Percentiles rank a stretch among this genome's conserved stretches.
Evolutionary conservation across 2,113 vertebrate genomes (phyloP).

Genomic region (Tragelaphus scriptus): DNA sequence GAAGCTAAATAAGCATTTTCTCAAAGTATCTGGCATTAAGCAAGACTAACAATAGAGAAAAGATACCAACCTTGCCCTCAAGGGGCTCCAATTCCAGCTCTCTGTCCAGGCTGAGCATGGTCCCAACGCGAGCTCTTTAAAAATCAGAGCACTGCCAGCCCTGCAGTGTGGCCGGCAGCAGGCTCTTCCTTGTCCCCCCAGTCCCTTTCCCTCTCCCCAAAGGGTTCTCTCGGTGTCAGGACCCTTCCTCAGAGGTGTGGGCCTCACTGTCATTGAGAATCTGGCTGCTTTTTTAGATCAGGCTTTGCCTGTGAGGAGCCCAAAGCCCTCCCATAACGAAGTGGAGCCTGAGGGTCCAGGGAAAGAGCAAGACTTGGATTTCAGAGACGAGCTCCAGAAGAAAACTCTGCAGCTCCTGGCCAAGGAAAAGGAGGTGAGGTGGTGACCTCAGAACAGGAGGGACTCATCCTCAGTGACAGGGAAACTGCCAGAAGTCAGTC

Average conservation of each 20-base stretch:
- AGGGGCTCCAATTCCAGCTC: background rate
- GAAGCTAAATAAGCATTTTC: background rate
- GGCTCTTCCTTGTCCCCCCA: too few relatives aligned
- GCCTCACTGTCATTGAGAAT: slow-evolving; percentile 63
- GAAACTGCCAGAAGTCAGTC: background rate
- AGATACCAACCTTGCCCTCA: background rate
- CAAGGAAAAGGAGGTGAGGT: slow-evolving; percentile 83
- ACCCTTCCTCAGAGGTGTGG: background rate
- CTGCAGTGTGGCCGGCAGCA: background rate
- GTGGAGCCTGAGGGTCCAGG: slow-evolving; percentile 52
- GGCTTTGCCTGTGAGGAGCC: slow-evolving; percentile 60
- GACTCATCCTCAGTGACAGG: background rate
- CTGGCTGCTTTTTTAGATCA: slow-evolving; percentile 80
- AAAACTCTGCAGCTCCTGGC: slow-evolving; percentile 71
- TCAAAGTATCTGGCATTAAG: background rate
- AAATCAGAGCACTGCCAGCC: background rate
- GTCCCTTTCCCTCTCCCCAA: background rate
- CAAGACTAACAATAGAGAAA: background rate
- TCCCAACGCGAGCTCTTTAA: background rate
- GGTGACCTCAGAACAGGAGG: background rate
- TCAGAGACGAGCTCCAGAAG: slow-evolving; percentile 74
- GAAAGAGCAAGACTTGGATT: slow-evolving; percentile 56
- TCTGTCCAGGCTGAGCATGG: background rate
- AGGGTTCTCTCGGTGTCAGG: background rate
- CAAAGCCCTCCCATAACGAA: slow-evolving; percentile 58